Evolutionary conservation across 2,888 invertebrate genomes (phyloP).

Genomic region (Limnephilus auricula): DNA sequence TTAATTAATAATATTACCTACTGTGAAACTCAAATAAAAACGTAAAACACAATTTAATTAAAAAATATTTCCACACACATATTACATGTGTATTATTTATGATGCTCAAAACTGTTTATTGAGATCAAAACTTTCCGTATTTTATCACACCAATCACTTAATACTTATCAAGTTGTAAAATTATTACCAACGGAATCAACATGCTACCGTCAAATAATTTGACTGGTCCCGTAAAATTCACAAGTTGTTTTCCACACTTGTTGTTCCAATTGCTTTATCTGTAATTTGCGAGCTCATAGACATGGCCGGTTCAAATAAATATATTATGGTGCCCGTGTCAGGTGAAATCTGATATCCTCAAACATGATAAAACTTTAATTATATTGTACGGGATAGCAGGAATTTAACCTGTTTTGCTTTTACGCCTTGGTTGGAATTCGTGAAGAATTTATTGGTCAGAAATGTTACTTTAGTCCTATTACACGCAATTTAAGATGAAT

Average conservation of each 20-base stretch:
- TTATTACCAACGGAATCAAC: conserved; percentile 48
- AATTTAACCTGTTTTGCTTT: background rate
- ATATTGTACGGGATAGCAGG: background rate
- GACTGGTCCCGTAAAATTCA: conserved; percentile 28
- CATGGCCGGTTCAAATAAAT: background rate
- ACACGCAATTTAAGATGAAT: background rate
- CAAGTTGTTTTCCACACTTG: conserved; percentile 43
- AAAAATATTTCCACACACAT: background rate
- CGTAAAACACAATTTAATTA: no score
- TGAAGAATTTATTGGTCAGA: background rate
- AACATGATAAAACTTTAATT: conserved; percentile 30
- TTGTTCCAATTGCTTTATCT: background rate
- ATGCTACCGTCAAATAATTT: conserved; percentile 33
- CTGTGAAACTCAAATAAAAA: no score
- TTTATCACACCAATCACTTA: conserved; percentile 21
- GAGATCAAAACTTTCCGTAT: conserved; percentile 23
- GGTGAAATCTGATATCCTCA: conserved; percentile 35
- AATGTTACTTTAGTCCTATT: background rate
- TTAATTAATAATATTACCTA: no score
- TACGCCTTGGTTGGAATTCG: background rate
- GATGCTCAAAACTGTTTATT: background rate
- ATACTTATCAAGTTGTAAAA: conserved; percentile 42
- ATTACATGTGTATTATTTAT: background rate
- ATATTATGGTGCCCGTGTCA: background rate
- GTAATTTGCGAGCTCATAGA: conserved; percentile 20